Evolutionary conservation across 2,797 vertebrate species (phyloP), one percentile per base, ranked within the genome.

Genomic region (Petrocephalus sullivani): DNA sequence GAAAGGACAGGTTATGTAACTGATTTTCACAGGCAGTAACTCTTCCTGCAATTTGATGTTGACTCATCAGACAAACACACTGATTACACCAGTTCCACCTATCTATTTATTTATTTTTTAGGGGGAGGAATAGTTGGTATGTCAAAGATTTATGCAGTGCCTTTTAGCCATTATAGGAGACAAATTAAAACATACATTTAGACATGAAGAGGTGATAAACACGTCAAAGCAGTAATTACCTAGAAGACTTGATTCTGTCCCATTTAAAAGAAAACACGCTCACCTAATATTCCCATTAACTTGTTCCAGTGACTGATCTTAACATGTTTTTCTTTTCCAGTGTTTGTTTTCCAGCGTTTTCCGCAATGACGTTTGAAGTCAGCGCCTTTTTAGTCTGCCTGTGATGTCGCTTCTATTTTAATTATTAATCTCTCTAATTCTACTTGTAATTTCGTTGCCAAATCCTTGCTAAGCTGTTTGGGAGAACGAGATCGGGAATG

Each of bases 391-490:
- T 46, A 46, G 33, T 3, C 14, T 37, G 33, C 6, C 33, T 46
- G 16, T 78, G 19, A 78, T 78, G 71, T 78, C 19, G 37, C 41
- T 78, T 37, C 71, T 78, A 46, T 71, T 71, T 71, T 71, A 37
- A 71, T 71, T 71, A 71, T 78, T 78, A 78, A 78, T 46, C 37
- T n/a, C 71, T 78, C 41, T 46, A 78, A 78, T 46, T 78, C 37
- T n/a, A 78, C 71, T 46, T 78, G 71, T 78, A 78, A 78, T 78
- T 41, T 46, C 8, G 37, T 41, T 46, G 71, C 71, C 37, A 16
- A 78, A 78, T 78, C 71, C 71, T 78, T 19, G 6, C 37, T 78
- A 78, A 78, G 71, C 71, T 78, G 71, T 78, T 78, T 46, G 71
- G 41, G 71, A 78, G 33, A 46, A 46, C 37, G 19, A 78, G 6